Conservation (phyloP, 2,113 vertebrate genomes). For the Muscicapa adusta region DNA sequence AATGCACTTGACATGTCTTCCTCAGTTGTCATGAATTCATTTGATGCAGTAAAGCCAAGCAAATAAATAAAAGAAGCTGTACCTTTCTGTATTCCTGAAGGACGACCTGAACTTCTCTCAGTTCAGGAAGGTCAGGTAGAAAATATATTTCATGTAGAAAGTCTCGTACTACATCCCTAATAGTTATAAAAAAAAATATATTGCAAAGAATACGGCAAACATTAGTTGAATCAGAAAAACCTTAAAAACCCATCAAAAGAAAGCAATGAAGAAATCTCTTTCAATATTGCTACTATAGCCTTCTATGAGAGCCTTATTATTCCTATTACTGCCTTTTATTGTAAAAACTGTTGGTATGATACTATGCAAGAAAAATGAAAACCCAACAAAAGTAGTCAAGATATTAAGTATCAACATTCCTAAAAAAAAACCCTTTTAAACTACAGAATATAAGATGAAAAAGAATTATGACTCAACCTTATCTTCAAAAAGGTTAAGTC, state of each 20-base stretch:
- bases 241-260: background rate
- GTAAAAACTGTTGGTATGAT: background rate
- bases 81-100: conserved; percentile 96
- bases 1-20: background rate
- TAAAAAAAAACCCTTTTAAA: background rate
- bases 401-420: background rate
- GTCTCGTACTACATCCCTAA: conserved; percentile 90
- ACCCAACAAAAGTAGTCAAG: background rate
- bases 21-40: background rate
- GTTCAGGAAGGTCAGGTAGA: conserved; percentile 89
- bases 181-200: background rate
- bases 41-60: background rate
- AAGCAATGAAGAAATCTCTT: background rate
- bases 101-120: conserved; percentile 88
- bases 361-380: background rate
- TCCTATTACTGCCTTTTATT: background rate
- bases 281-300: background rate
- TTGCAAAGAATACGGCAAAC: background rate
- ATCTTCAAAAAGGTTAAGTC: background rate
- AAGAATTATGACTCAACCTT: background rate
- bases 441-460: background rate
- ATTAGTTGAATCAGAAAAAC: background rate
- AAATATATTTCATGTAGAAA: conserved; percentile 99
- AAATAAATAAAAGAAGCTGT: background rate
- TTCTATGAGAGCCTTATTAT: background rate